Conservation (phyloP, 1,140 invertebrate species). For the Pogonomyrmex barbatus region DNA sequence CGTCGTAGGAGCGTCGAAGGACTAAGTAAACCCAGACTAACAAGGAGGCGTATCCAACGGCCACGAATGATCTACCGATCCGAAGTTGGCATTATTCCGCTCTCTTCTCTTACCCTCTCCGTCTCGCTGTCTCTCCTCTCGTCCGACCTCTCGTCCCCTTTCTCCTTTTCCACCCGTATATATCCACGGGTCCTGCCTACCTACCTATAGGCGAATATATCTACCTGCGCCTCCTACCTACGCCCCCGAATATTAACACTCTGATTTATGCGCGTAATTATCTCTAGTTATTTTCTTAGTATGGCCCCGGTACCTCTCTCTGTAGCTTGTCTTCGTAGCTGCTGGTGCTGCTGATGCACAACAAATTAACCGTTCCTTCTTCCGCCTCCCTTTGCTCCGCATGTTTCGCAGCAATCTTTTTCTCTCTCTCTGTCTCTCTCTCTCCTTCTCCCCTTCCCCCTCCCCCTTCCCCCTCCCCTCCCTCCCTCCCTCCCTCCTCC, state of each 20-base stretch:
- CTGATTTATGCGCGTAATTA: conserved; percentile 86
- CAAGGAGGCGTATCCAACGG: conserved; percentile 84
- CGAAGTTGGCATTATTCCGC: conserved; percentile 80
- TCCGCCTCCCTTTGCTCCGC: conserved; percentile 63
- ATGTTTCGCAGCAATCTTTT: conserved; percentile 12
- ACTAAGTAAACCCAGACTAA: conserved; percentile 84
- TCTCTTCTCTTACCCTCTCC: conserved; percentile 53
- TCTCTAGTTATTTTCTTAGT: conserved; percentile 84
- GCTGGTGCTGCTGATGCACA: conserved; percentile 80
- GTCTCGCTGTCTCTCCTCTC: conserved; percentile 7
- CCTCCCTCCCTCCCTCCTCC: background rate
- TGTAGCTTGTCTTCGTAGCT: conserved; percentile 76
- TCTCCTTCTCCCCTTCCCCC: background rate
- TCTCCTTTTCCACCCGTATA: conserved; percentile 28
- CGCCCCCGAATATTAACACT: conserved; percentile 85
- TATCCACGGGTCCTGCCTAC: conserved; percentile 54
- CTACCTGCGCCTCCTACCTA: conserved; percentile 78
- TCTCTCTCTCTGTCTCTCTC: background rate
- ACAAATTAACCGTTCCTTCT: conserved; percentile 82
- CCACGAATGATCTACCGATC: conserved; percentile 84
- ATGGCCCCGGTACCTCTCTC: conserved; percentile 58
- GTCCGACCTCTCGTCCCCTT: conserved; percentile 27
- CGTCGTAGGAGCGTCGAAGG: conserved; percentile 80
- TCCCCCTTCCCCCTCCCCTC: conserved; percentile 69
- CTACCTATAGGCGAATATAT: conserved; percentile 64